A percentile compares a stretch with the other conserved stretches of the same genome.
Evolutionary conservation across 2,797 vertebrate genomes (phyloP).

Genomic region (Craterocephalus amniculus): DNA sequence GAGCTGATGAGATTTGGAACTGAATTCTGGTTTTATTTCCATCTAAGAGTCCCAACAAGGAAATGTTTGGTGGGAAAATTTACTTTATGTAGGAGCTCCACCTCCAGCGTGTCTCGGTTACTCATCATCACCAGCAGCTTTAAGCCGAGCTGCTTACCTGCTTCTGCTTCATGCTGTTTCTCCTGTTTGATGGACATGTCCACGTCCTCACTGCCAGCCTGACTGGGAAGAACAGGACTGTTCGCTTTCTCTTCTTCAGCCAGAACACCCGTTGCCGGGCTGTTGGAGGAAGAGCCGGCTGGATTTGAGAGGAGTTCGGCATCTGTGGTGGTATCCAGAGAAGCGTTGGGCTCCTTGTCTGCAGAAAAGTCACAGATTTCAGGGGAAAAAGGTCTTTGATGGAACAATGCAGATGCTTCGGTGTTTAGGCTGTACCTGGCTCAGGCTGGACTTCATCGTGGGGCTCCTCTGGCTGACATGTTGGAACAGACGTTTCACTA

Average conservation of each 20-base stretch:
- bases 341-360: background rate
- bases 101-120: too few relatives aligned
- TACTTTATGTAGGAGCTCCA: too few relatives aligned
- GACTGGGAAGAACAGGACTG: fast-evolving
- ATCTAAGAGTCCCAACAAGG: too few relatives aligned
- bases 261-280: background rate
- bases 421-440: slow-evolving; percentile 33
- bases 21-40: too few relatives aligned
- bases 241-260: background rate
- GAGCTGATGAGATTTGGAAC: too few relatives aligned
- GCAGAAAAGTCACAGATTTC: background rate
- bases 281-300: background rate
- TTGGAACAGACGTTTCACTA: background rate
- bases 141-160: too few relatives aligned
- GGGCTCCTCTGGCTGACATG: background rate
- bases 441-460: background rate
- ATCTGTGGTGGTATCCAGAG: background rate
- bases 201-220: background rate
- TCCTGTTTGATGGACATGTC: background rate
- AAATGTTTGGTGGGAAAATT: too few relatives aligned
- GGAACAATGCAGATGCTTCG: too few relatives aligned
- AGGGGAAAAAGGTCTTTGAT: background rate
- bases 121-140: too few relatives aligned
- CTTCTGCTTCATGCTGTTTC: background rate
- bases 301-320: background rate